Evolutionary conservation across 2,888 invertebrate genomes (phyloP), one percentile per base, ranked within the genome.

Genomic region (Tinea semifulvella): DNA sequence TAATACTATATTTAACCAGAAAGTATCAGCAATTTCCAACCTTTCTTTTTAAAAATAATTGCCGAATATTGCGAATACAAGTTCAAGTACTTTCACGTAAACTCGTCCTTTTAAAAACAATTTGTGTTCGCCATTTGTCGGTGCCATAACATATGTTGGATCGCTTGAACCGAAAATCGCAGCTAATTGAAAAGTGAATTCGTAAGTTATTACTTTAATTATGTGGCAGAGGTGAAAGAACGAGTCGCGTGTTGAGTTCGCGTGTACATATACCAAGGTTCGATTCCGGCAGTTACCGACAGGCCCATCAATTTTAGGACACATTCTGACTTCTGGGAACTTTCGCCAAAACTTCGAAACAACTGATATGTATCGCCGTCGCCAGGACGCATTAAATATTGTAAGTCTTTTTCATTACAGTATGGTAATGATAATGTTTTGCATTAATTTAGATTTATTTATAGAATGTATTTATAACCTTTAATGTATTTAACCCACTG

Each of bases 231-330:
- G 62, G 60, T 67, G 62, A 68, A 67, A 62, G 65, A 65, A 60
- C 64, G 60, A 50, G 55, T 69, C 59, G 70, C 72, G 69, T 72
- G 67, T 56, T 53, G 47, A 44, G 53, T 49, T 70, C 54, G 71
- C 70, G 70, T 74, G 70, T 73, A 70, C 60, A 57, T 56, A 60
- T 59, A 64, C 62, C 61, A 51, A 63, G 61, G 63, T 67, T 68
- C 63, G 59, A 70, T 68, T 73, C 68, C 72, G 66, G 65, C 65
- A 65, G 52, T 56, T 53, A 55, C 59, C 52, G 65, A 66, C 68
- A 65, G 61, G 60, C 57, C 63, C 68, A 71, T 75, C 73, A 74
- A 75, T 77, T 70, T 68, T 61, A 60, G 66, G 63, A 67, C 67
- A 68, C 62, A 68, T 68, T 67, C 63, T 61, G 56, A 57, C 58